These are phyloP conservation scores for Carabus problematicus DNA, from an alignment of 2,888 invertebrate species.

Conservation along the genomic window DNA sequence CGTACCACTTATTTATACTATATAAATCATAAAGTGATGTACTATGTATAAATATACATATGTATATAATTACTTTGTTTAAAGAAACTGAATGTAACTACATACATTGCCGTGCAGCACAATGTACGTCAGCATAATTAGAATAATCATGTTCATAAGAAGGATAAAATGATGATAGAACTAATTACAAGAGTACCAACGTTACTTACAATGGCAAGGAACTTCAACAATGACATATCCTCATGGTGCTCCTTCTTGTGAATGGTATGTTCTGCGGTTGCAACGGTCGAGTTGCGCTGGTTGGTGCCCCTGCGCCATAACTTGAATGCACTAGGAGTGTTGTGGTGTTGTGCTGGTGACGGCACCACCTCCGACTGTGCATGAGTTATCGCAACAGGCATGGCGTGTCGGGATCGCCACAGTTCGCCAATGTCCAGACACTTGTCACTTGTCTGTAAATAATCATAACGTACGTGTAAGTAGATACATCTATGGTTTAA, in stretches of 20 bases:
- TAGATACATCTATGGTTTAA: too few species aligned
- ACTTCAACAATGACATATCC: slow-evolving; percentile 69
- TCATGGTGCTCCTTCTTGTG: slow-evolving; percentile 52
- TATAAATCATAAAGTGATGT: too few species aligned
- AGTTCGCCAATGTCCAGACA: slow-evolving; percentile 56
- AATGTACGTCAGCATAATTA: too few species aligned
- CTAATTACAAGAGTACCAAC: slow-evolving; percentile 1
- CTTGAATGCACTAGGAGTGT: slow-evolving; percentile 47
- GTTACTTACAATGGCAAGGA: slow-evolving; percentile 79
- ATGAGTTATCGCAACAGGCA: slow-evolving; percentile 47
- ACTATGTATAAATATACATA: too few species aligned
- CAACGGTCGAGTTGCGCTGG: slow-evolving; percentile 36
- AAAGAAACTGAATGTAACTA: too few species aligned
- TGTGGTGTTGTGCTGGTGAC: slow-evolving; percentile 45
- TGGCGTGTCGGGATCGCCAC: slow-evolving; percentile 54
- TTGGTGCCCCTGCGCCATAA: slow-evolving; percentile 47
- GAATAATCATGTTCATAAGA: too few species aligned
- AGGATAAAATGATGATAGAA: too few species aligned
- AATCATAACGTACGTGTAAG: too few species aligned
- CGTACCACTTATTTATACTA: too few species aligned
- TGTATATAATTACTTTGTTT: too few species aligned
- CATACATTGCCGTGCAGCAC: too few species aligned
- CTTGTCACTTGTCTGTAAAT: slow-evolving; percentile 58
- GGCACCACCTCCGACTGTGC: slow-evolving; percentile 49
- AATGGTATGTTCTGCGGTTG: slow-evolving; percentile 36